Evolutionary conservation across 2,113 vertebrate species (phyloP).

Genomic region (Uropsilus gracilis): DNA sequence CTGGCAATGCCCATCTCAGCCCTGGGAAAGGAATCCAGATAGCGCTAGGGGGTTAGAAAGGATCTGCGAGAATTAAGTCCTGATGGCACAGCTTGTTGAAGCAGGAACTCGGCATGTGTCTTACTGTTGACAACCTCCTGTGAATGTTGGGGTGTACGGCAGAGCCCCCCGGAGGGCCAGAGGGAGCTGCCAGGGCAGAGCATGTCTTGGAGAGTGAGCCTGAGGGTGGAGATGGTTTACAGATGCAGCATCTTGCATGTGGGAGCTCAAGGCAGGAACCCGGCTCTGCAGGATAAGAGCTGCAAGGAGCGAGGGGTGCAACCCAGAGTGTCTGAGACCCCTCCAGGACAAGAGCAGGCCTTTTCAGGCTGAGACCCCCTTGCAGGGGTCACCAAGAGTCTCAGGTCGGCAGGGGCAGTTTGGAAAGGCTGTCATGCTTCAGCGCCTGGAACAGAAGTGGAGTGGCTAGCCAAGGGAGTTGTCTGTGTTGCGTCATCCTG

Average conservation of each 20-base stretch:
- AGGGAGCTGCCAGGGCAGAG: not conserved
- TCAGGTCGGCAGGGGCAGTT: too few species aligned
- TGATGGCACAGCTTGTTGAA: not conserved
- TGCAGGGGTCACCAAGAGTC: too few species aligned
- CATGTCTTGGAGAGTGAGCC: fast-evolving
- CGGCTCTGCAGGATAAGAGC: not conserved
- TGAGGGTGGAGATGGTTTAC: not conserved
- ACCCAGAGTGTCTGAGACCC: fast-evolving
- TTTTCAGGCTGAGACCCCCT: not conserved
- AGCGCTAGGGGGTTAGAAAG: not conserved
- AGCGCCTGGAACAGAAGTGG: not conserved
- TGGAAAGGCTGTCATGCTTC: fast-evolving
- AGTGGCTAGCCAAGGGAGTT: too few species aligned
- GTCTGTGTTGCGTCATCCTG: too few species aligned
- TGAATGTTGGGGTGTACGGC: too few species aligned
- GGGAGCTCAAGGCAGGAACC: not conserved
- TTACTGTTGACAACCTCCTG: not conserved
- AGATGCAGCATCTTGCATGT: not conserved
- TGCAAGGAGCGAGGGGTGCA: not conserved
- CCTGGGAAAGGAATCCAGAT: not conserved
- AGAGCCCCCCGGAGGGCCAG: too few species aligned
- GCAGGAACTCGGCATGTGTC: not conserved
- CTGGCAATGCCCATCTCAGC: fast-evolving
- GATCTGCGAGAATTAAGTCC: not conserved
- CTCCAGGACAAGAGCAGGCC: not conserved